Conservation (phyloP, 2,113 vertebrate species). For the Oxyura jamaicensis region DNA sequence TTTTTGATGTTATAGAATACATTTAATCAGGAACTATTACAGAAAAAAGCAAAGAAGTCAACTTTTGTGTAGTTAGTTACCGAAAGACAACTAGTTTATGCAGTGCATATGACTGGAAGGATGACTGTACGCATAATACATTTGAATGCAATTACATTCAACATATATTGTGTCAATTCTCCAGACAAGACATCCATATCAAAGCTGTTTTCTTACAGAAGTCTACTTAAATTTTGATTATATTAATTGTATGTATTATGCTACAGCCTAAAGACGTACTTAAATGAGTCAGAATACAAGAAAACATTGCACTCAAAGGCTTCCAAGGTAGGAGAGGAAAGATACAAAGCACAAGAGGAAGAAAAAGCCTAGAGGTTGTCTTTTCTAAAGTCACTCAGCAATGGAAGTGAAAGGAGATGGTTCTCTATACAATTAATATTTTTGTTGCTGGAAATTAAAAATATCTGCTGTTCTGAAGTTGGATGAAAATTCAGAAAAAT, state of each 20-base stretch:
- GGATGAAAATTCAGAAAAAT: not conserved
- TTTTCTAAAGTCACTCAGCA: not conserved
- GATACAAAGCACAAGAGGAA: not conserved
- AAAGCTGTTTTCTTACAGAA: not conserved
- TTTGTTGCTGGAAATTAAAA: not conserved
- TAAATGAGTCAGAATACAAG: not conserved
- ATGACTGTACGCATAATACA: not conserved
- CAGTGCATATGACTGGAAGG: accelerated
- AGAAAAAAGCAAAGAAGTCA: not conserved
- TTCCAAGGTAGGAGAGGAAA: not conserved
- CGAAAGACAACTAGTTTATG: not conserved
- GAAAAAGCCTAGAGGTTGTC: not conserved
- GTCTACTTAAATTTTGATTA: not conserved
- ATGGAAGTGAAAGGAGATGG: accelerated
- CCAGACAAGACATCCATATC: not conserved
- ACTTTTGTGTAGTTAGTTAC: not conserved
- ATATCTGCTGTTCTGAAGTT: not conserved
- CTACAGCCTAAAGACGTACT: not conserved
- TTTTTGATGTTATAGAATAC: not conserved
- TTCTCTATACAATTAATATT: not conserved
- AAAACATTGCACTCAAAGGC: not conserved
- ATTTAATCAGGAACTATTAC: not conserved
- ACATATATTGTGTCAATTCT: not conserved
- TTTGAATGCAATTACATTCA: not conserved
- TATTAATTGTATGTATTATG: not conserved